A percentile compares a stretch with the other conserved stretches of the same genome.
phyloP scores from a whole-genome alignment of 2,888 invertebrate species.

The Sisyra nigra region DNA sequence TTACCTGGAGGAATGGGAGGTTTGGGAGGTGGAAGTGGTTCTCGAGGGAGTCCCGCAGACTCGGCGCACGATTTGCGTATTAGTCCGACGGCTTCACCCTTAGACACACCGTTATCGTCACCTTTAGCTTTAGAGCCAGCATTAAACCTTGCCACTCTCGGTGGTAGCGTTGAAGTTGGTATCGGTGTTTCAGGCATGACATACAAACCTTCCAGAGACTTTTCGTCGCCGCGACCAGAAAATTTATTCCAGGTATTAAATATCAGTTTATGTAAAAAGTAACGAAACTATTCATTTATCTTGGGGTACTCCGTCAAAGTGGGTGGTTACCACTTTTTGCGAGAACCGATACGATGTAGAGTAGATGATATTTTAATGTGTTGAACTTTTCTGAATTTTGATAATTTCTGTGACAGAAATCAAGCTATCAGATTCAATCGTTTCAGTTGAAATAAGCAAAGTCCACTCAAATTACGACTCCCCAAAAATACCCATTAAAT shows the following conservation, averaged over 20 bases:
- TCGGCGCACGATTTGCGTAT: constrained; percentile 23
- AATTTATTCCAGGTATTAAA: constrained; percentile 21
- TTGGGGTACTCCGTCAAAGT: too few relatives aligned
- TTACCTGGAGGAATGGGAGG: constrained; percentile 15
- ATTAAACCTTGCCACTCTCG: constrained; percentile 23
- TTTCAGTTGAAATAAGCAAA: too few relatives aligned
- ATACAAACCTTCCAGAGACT: constrained; percentile 44
- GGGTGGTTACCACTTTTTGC: too few relatives aligned
- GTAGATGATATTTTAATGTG: too few relatives aligned
- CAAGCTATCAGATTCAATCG: too few relatives aligned
- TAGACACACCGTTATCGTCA: constrained; percentile 37
- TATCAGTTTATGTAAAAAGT: too few relatives aligned
- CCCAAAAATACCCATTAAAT: too few relatives aligned
- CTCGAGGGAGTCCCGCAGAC: constrained; percentile 24
- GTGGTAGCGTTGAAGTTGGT: constrained; percentile 35
- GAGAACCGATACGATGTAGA: too few relatives aligned
- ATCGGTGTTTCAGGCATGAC: constrained; percentile 44
- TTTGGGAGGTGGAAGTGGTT: constrained; percentile 15
- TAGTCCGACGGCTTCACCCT: constrained; percentile 31
- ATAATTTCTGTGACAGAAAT: too few relatives aligned
- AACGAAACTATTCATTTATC: too few relatives aligned
- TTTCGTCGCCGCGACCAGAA: constrained; percentile 42
- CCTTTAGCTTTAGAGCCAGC: constrained; percentile 48
- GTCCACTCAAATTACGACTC: too few relatives aligned
- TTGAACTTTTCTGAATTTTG: too few relatives aligned